Percentiles rank a stretch among this genome's conserved stretches.
phyloP scores from a whole-genome alignment of 1,140 invertebrate genomes.

The Pectinophora gossypiella region DNA sequence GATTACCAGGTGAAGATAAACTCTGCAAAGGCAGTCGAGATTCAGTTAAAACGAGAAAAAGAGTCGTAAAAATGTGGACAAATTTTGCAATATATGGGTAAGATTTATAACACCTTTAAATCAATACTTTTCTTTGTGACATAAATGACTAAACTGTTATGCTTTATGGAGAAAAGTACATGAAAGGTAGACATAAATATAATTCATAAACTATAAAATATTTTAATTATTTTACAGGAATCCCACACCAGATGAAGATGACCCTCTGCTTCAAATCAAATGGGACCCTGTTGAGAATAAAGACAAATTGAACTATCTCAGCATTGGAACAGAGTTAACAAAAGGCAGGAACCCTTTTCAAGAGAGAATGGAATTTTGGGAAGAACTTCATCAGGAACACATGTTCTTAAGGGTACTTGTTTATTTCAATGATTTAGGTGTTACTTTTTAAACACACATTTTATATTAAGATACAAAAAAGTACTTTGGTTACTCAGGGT shows the following conservation, averaged over 20 bases:
- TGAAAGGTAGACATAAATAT: too few relatives aligned
- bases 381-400: constrained; percentile 45
- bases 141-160: too few relatives aligned
- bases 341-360: constrained; percentile 59
- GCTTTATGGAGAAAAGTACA: too few relatives aligned
- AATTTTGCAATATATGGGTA: constrained; percentile 69
- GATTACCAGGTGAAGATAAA: constrained; percentile 12
- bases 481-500: too few relatives aligned
- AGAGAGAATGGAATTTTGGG: constrained; percentile 64
- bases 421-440: constrained; percentile 46
- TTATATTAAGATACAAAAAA: too few relatives aligned
- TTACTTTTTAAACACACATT: too few relatives aligned
- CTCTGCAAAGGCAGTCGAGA: constrained; percentile 46
- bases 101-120: too few relatives aligned
- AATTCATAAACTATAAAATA: not conserved
- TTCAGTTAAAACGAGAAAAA: constrained; percentile 44
- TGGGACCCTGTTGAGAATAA: constrained; percentile 54
- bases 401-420: constrained; percentile 36
- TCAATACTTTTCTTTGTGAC: too few relatives aligned
- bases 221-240: constrained; percentile 34
- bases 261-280: constrained; percentile 49
- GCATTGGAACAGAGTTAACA: constrained; percentile 52
- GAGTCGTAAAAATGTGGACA: constrained; percentile 61
- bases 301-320: constrained; percentile 50
- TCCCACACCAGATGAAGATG: constrained; percentile 52